Evolutionary conservation across 2,113 vertebrate genomes (phyloP).

Genomic region (Bolborhynchus lineola): DNA sequence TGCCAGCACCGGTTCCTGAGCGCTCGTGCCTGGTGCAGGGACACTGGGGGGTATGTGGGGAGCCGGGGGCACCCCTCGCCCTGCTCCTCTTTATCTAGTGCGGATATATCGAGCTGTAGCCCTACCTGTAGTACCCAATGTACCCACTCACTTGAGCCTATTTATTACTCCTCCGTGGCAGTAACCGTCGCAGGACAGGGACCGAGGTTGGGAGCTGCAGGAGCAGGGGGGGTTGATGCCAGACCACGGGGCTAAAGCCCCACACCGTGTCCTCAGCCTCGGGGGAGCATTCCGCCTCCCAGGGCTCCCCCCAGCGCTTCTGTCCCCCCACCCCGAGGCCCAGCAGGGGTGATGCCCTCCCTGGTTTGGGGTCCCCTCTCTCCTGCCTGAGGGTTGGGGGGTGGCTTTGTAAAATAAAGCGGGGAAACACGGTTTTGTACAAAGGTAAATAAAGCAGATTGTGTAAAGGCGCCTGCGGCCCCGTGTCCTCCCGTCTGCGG

Average conservation of each 20-base stretch:
- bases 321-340: accelerated
- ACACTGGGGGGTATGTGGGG: not conserved
- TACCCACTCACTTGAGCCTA: constrained; percentile 63
- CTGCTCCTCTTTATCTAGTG: constrained; percentile 27
- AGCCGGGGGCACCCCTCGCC: not conserved
- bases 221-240: not conserved
- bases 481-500: accelerated
- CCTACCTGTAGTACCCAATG: constrained; percentile 51
- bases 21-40: not conserved
- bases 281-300: not conserved
- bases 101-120: constrained; percentile 60
- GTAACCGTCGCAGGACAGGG: constrained; percentile 19
- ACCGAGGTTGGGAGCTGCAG: not conserved
- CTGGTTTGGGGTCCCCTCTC: not conserved
- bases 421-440: constrained; percentile 70
- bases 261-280: not conserved
- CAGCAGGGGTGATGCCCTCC: not conserved
- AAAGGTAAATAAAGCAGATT: constrained; percentile 76
- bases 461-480: constrained; percentile 46
- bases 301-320: not conserved
- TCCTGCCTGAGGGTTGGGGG: not conserved
- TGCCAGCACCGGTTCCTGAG: not conserved
- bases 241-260: not conserved
- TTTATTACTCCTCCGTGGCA: constrained; percentile 59
- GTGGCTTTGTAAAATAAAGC: constrained; percentile 71